Conservation (phyloP, 2,888 invertebrate species). For the Protophormia terraenovae region DNA sequence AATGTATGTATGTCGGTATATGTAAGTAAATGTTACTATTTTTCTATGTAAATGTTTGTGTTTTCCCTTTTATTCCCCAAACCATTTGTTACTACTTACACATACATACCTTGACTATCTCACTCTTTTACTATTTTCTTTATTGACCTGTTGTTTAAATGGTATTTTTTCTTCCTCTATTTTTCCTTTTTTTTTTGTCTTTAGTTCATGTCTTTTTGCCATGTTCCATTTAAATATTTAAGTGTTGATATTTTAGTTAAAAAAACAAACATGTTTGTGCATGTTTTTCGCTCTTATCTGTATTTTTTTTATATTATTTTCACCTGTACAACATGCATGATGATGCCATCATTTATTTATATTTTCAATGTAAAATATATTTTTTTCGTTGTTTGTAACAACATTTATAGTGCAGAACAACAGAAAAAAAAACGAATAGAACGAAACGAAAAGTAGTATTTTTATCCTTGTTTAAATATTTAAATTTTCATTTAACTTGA, state of each 20-base stretch:
- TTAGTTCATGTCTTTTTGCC: constrained; percentile 7
- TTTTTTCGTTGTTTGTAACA: constrained; percentile 40
- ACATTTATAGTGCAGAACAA: constrained; percentile 34
- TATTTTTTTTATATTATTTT: constrained; percentile 2
- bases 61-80: constrained; percentile 27
- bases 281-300: constrained; percentile 9
- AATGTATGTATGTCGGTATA: not conserved
- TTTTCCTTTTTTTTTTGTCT: not conserved
- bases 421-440: not conserved
- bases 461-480: constrained; percentile 62
- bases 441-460: not conserved
- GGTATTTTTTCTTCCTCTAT: not conserved
- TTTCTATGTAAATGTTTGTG: not conserved
- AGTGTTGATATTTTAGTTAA: constrained; percentile 57
- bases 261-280: constrained; percentile 48
- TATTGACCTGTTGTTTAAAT: constrained; percentile 58
- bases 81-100: not conserved
- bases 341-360: constrained; percentile 58
- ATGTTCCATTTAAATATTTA: constrained; percentile 60
- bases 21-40: not conserved
- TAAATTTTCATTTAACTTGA: constrained; percentile 61
- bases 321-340: constrained; percentile 36
- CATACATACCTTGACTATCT: not conserved
- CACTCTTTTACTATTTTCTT: constrained; percentile 9
- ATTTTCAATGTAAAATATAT: constrained; percentile 30